Evolutionary conservation across 2,113 vertebrate species (phyloP), one percentile per base, ranked within the genome.

Genomic region (Rhinopithecus roxellana): DNA sequence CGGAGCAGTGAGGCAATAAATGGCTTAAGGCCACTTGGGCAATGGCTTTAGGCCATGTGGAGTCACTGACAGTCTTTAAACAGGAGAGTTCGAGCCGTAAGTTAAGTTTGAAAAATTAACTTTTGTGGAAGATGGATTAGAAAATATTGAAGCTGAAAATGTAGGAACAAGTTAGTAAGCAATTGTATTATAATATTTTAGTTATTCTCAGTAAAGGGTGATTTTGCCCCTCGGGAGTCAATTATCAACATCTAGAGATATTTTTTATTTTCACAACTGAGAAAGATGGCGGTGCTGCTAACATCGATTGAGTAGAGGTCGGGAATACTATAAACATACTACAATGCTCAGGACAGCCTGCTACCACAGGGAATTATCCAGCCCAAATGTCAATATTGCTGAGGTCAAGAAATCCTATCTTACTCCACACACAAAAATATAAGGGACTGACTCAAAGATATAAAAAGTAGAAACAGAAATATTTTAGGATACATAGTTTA

Each of bases 81-180:
- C 12, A 75, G 50, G 32, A 25, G 17, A 74, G 11, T 88, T 91
- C 88, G 8, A 25, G 52, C 43, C 17, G 52, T 50, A 84, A 83
- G 38, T 82, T 90, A 74, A 81, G 93, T 95, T 89, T 30, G 27
- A 48, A 95, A 96, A 92, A 93, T 81, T 87, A 38, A 32, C 40
- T 96, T 82, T 40, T 27, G 17, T 79, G n/a, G 32, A 88, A 78
- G 59, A 78, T 72, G 16, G 17, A 67, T 64, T 91, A 55, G 38
- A 86, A 40, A 96, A 93, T 67, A 59, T 77, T 90, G 38, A 94
- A 5, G 67, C 17, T 77, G 45, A 89, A 75, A 50, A 25, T 25
- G 67, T 9, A 23, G 17, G 10, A 89, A 78, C 45, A 91, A 82
- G 48, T 85, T 82, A 50, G 0, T 0, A 80, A 75, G 6, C 8